Evolutionary conservation across 2,113 vertebrate genomes (phyloP), one percentile per base, ranked within the genome.

Genomic region (Neogobius melanostomus): DNA sequence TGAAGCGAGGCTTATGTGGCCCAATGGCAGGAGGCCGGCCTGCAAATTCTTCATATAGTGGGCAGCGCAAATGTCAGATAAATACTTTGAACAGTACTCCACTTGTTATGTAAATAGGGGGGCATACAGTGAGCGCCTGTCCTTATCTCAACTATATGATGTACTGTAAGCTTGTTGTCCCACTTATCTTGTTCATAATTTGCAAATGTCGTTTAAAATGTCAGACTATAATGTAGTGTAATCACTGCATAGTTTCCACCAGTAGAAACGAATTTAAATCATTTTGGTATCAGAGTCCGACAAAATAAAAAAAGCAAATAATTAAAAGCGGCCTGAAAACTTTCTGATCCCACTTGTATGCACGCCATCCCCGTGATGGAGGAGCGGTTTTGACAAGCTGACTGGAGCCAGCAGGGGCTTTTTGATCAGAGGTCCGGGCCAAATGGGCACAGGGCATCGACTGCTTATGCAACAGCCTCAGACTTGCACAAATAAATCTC

Each of bases 1-100:
- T 90, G 89, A 92, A 91, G 90, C 68, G 71, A 82, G 16, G 74
- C 61, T 85, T 87, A 91, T 92, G 89, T 92, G 82, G 69, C 64
- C 43, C 69, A 84, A 64, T 43, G 47, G 68, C 68, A 64, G 77
- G 11, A 59, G 17, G 51, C 56, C 8, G 47, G 17, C 73, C 57
- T 76, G 76, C 66, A 76, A 82, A 81, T 85, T 83, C 80, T 67
- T 79, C 66, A 57, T 72, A 72, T 76, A 71, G 77, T 71, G 76
- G 70, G 81, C 80, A 76, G 74, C 79, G 71, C 53, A 79, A 87
- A 77, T 9, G 70, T 72, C 84, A 82, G 65, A 76, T 8, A 69
- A 77, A 60, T 0, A 11, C 47, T 63, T 59, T 46, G 49, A 71
- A 69, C 10, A 50, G 53, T 69, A 74, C 42, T 64, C 63, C 44